Conservation (phyloP, 53 echinoderm and acorn worm genomes). For the Zoroaster sp. region DNA sequence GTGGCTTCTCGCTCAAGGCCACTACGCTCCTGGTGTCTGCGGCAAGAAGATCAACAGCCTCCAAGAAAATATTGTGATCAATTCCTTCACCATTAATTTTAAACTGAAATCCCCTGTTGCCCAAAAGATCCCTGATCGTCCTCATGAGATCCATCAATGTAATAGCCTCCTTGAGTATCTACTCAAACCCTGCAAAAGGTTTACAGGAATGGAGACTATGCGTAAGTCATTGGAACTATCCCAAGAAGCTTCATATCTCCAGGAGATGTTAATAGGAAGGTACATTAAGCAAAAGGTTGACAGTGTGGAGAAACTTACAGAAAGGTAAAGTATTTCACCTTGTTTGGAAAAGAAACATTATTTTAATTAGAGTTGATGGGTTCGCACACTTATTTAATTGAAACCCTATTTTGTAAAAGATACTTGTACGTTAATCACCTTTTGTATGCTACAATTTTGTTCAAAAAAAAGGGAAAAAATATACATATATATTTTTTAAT, state of each 20-base stretch:
- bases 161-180: conserved; percentile 13
- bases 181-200: background rate
- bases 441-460: no score
- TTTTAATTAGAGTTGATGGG: no score
- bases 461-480: no score
- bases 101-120: background rate
- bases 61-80: conserved; percentile 58
- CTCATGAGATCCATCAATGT: background rate
- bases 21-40: conserved; percentile 45
- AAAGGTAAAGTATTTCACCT: background rate
- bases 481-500: no score
- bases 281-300: background rate
- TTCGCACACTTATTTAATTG: no score
- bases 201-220: background rate
- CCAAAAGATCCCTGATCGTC: no score
- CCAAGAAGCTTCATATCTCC: conserved; percentile 6
- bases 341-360: no score
- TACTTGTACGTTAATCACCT: no score
- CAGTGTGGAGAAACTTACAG: background rate
- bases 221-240: background rate
- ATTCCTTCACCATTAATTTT: conserved; percentile 24
- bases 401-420: no score
- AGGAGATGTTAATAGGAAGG: background rate
- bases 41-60: background rate
- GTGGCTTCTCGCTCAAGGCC: conserved; percentile 51